Evolutionary conservation across 2,797 vertebrate species (phyloP).

Genomic region (Streptopelia turtur): DNA sequence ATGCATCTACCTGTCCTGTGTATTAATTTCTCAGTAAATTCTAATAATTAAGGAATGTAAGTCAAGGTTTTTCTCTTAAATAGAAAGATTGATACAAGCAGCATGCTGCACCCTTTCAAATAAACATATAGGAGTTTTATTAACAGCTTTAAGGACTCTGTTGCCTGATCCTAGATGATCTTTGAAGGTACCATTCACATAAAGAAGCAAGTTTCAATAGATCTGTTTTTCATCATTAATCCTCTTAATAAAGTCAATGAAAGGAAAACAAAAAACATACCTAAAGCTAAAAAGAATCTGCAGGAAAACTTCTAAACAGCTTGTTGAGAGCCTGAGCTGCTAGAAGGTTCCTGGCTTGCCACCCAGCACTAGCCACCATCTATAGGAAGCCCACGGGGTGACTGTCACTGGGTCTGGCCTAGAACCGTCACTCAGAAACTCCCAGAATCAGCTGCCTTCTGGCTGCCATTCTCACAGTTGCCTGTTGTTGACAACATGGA

Average conservation of each 20-base stretch:
- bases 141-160: not conserved
- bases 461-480: not conserved
- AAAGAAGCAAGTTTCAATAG: not conserved
- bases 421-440: not conserved
- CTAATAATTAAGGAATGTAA: not conserved
- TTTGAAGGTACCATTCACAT: not conserved
- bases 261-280: not conserved
- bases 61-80: not conserved
- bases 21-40: slow-evolving; percentile 2
- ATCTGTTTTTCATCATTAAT: not conserved
- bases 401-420: not conserved
- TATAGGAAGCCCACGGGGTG: fast-evolving
- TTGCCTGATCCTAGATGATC: not conserved
- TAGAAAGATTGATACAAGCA: not conserved
- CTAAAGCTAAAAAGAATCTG: not conserved
- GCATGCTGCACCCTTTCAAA: not conserved
- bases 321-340: not conserved
- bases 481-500: not conserved
- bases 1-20: not conserved
- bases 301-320: not conserved
- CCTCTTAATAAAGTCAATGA: not conserved
- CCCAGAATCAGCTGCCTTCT: not conserved
- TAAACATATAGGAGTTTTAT: not conserved
- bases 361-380: no score
- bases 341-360: fast-evolving